These are phyloP conservation scores for Oncopodura yosiiana DNA, from an alignment of 1,140 invertebrate genomes.

Conservation along the genomic window DNA sequence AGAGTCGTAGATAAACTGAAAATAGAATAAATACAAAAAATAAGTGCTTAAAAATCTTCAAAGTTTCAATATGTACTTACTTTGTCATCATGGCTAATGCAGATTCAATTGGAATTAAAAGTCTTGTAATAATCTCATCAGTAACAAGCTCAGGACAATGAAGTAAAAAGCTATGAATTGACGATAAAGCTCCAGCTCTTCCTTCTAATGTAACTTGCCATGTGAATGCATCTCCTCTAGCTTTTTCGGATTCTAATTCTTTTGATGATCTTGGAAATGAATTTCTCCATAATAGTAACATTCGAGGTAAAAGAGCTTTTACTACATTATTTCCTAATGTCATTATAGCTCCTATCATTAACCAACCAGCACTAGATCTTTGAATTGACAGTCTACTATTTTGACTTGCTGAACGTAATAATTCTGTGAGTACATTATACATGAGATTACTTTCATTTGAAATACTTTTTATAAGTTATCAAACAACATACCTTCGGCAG, in stretches of 20 bases:
- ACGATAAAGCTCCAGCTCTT: slow-evolving; percentile 85
- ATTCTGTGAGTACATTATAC: too few species aligned
- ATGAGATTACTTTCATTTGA: too few species aligned
- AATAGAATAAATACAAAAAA: slow-evolving; percentile 14
- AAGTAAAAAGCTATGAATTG: slow-evolving; percentile 84
- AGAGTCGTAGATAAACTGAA: slow-evolving; percentile 69
- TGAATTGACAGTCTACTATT: slow-evolving; percentile 89
- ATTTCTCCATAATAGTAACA: slow-evolving; percentile 93
- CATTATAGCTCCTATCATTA: slow-evolving; percentile 92
- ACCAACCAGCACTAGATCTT: slow-evolving; percentile 93
- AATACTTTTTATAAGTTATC: too few species aligned
- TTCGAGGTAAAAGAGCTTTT: slow-evolving; percentile 74
- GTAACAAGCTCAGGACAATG: slow-evolving; percentile 83
- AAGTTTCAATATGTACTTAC: slow-evolving; percentile 48
- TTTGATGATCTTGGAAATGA: slow-evolving; percentile 92
- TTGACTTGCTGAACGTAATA: slow-evolving; percentile 91
- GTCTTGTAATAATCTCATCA: slow-evolving; percentile 77
- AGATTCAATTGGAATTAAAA: slow-evolving; percentile 85
- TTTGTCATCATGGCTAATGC: slow-evolving; percentile 87
- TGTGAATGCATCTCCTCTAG: slow-evolving; percentile 93
- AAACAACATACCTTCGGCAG: too few species aligned
- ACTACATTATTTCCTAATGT: slow-evolving; percentile 88
- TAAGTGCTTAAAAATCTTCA: slow-evolving; percentile 1
- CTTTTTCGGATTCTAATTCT: slow-evolving; percentile 93
- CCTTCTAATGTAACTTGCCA: slow-evolving; percentile 98